A percentile compares a stretch with the other conserved stretches of the same genome.
Evolutionary conservation across 1,140 invertebrate genomes (phyloP).

Genomic region (Pollicipes pollicipes): DNA sequence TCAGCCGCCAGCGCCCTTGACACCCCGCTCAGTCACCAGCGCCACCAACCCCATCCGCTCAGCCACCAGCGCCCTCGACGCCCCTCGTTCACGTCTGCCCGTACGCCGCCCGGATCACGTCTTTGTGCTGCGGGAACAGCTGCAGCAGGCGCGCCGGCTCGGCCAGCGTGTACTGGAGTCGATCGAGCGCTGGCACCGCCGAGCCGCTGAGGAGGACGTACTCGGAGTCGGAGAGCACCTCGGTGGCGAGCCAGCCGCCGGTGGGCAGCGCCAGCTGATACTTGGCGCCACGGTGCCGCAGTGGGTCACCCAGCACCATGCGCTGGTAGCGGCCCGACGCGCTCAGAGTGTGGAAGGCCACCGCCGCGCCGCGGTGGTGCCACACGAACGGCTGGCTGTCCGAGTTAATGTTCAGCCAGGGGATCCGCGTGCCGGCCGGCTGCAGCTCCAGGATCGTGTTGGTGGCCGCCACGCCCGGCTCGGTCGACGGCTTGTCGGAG

Average conservation of each 20-base stretch:
- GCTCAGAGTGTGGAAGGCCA: not conserved
- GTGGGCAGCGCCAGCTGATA: not conserved
- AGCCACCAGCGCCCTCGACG: too few species aligned
- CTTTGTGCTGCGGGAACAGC: not conserved
- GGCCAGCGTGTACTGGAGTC: not conserved
- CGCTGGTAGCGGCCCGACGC: not conserved
- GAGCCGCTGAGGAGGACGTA: not conserved
- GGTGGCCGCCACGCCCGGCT: not conserved
- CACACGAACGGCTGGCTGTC: not conserved
- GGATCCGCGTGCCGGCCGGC: not conserved
- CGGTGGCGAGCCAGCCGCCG: not conserved
- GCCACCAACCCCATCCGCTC: too few species aligned
- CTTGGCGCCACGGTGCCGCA: not conserved
- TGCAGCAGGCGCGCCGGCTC: not conserved
- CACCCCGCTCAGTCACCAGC: too few species aligned
- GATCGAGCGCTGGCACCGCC: not conserved
- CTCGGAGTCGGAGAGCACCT: not conserved
- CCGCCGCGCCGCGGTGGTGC: not conserved
- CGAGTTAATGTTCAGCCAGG: not conserved
- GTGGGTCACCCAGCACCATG: not conserved
- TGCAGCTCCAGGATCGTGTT: not conserved
- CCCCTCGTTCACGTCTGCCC: too few species aligned
- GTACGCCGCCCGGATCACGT: not conserved
- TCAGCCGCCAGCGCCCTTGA: too few species aligned
- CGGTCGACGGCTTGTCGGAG: not conserved